Conservation (phyloP, 2,888 invertebrate species). For the Trisateles emortualis region DNA sequence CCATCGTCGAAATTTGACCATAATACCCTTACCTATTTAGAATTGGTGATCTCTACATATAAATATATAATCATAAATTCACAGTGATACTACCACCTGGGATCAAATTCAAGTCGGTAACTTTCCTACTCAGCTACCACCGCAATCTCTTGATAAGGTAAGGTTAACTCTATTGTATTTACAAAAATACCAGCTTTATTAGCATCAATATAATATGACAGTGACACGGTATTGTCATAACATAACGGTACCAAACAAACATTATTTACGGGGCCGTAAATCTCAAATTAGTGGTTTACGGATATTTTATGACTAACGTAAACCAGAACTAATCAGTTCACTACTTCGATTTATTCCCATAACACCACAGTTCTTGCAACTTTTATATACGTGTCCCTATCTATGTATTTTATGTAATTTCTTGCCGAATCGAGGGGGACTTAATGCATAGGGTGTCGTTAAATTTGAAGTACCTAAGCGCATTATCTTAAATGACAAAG, state of each 20-base stretch:
- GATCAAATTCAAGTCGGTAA: too few species aligned
- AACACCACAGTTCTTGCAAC: conserved; percentile 35
- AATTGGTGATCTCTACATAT: too few species aligned
- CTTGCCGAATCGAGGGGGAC: conserved; percentile 44
- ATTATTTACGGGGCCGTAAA: conserved; percentile 77
- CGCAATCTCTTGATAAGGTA: too few species aligned
- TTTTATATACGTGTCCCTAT: conserved; percentile 42
- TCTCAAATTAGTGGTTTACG: conserved; percentile 74
- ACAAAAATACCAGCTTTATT: conserved; percentile 10
- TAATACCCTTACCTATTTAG: too few species aligned
- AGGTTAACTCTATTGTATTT: neutral
- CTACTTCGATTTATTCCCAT: conserved; percentile 62
- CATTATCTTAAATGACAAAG: conserved; percentile 31
- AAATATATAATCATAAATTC: too few species aligned
- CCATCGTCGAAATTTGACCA: too few species aligned
- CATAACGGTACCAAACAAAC: conserved; percentile 59
- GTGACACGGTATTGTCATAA: conserved; percentile 56
- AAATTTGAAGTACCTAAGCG: conserved; percentile 41
- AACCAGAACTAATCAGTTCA: conserved; percentile 75
- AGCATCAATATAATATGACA: conserved; percentile 10
- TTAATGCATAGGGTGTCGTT: conserved; percentile 52
- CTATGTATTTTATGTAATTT: conserved; percentile 52
- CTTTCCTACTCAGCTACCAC: too few species aligned
- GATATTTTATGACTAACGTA: conserved; percentile 65
- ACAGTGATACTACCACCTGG: too few species aligned